Base-by-base conservation (phyloP, 2,888 invertebrate species). In the Lamellibrachia columna region DNA sequence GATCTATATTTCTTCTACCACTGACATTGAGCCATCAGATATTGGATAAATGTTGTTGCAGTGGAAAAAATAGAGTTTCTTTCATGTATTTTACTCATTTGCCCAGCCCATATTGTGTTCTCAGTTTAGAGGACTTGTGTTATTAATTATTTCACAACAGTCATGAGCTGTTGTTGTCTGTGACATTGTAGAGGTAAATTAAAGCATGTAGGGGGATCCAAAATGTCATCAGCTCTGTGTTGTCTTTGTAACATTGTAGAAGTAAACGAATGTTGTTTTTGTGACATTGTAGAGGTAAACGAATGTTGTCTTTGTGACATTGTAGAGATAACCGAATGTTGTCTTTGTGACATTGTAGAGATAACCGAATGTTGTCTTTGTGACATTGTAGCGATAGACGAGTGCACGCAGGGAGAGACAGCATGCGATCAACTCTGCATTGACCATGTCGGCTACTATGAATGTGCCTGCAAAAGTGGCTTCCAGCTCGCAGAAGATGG, bases 391-490 rank as follows among this genome's bases (percentile, higher is more conserved):
- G 40, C 15, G 52, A 91, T 91, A n/a, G 1, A n/a, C 28, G 40
- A 40, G 52, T 91, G 91, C 52, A 15, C 52, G 1, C 15, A 15
- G 40, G 40, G n/a, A 15, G 92, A 92, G 1, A n/a, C 53, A 7
- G 52, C 15, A n/a, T 92, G 92, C 4, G 92, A 92, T 28, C 92
- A 92, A 90, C 52, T 52, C 7, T 92, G 92, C 15, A 15, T 58
- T 8, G 60, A 92, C 22, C 52, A n/a, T 15, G 60, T 55, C 15
- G 92, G 92, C 22, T 92, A 53, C 52, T 92, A 92, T 90, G 7
- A 7, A 15, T 92, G 92, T 28, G 52, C 90, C 92, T 92, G 92
- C 22, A 92, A 28, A 22, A 22, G 15, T 0, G 92, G 92, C 60
- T 92, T 92, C 75, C 15, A 60, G 11, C 60, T 92, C 52, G 7